A percentile compares a stretch with the other conserved stretches of the same genome.
Evolutionary conservation across 2,888 invertebrate species (phyloP).

Genomic region (Chalcosyrphus nemorum): DNA sequence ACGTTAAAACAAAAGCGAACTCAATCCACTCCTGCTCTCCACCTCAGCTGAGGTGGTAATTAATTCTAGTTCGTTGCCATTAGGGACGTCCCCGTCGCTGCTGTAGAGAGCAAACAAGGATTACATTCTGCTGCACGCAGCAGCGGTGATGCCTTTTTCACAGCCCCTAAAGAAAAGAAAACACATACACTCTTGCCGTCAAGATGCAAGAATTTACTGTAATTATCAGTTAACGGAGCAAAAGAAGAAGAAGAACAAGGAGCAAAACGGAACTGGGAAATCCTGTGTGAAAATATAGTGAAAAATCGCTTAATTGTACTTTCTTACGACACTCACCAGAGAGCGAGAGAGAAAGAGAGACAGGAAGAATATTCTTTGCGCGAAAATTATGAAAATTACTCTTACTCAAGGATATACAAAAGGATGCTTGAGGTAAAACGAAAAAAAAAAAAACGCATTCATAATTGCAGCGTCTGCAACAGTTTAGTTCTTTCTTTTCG

Average conservation of each 20-base stretch:
- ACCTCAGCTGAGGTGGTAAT: conserved; percentile 44
- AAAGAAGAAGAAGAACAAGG: conserved; percentile 7
- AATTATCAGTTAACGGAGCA: conserved; percentile 48
- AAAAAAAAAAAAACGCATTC: conserved; percentile 29
- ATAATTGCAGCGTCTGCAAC: conserved; percentile 62
- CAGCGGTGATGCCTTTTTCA: neutral
- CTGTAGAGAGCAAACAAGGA: conserved; percentile 11
- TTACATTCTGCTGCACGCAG: conserved; percentile 25
- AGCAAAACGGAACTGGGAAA: conserved; percentile 43
- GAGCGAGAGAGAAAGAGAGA: neutral
- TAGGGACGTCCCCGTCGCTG: conserved; percentile 31
- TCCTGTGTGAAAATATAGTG: conserved; percentile 36
- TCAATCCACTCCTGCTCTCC: neutral
- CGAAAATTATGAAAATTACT: conserved; percentile 55
- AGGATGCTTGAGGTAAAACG: conserved; percentile 25
- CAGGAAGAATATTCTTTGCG: no score
- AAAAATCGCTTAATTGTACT: conserved; percentile 63
- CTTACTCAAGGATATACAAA: neutral
- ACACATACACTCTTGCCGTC: neutral
- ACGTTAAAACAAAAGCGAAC: neutral
- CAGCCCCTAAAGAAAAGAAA: neutral
- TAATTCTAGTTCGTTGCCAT: conserved; percentile 48
- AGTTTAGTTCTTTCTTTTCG: conserved; percentile 47
- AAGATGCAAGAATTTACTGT: conserved; percentile 45
- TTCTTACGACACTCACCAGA: conserved; percentile 5